Conservation (phyloP, 2,888 invertebrate genomes). For the Pseudococcus longispinus region DNA sequence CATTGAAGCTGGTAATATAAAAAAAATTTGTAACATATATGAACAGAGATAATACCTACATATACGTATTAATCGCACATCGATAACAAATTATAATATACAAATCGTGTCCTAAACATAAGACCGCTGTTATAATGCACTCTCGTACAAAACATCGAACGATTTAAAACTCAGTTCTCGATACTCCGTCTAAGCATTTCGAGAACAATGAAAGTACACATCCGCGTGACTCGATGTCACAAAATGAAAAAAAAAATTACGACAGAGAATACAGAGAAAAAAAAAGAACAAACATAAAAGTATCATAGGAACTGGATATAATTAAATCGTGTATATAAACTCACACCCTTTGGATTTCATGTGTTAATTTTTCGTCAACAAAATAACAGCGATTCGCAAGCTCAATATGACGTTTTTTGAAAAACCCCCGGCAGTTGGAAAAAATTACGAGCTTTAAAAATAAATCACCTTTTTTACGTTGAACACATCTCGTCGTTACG, state of each 20-base stretch:
- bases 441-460: constrained; percentile 3
- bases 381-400: constrained; percentile 34
- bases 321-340: not conserved
- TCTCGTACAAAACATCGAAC: not conserved
- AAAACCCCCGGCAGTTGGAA: constrained; percentile 23
- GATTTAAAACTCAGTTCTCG: not conserved
- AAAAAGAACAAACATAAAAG: not conserved
- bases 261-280: not conserved
- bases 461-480: not conserved
- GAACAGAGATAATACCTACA: not conserved
- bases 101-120: constrained; percentile 19
- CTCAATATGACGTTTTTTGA: not conserved
- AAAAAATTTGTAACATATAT: constrained; percentile 40
- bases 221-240: not conserved
- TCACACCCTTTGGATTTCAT: not conserved
- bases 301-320: constrained; percentile 22
- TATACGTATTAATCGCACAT: constrained; percentile 10
- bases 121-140: constrained; percentile 21
- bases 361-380: not conserved
- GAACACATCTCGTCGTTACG: not conserved
- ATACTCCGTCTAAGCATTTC: not conserved
- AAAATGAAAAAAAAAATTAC: not conserved
- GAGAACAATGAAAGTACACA: not conserved
- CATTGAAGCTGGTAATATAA: constrained; percentile 46
- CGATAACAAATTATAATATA: constrained; percentile 16